A percentile compares a stretch with the other conserved stretches of the same genome.
Evolutionary conservation across 2,113 vertebrate genomes (phyloP).

Genomic region (Elephantulus edwardii): DNA sequence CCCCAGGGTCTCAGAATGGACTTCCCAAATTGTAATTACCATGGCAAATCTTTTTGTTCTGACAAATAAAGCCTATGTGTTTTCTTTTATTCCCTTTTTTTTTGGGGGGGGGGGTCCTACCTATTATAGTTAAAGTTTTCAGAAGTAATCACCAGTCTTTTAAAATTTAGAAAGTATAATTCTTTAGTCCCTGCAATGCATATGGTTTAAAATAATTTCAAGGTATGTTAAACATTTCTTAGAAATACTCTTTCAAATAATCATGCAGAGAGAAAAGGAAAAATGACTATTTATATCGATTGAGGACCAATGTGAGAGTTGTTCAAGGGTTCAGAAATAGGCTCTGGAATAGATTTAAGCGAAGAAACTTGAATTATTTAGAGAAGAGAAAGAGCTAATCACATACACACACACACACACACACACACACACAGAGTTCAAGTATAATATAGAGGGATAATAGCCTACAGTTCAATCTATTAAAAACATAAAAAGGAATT

Average conservation of each 20-base stretch:
- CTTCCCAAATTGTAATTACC: slow-evolving; percentile 67
- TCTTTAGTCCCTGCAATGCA: slow-evolving; percentile 49
- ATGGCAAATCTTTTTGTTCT: slow-evolving; percentile 65
- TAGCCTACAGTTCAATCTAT: neutral
- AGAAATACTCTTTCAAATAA: slow-evolving; percentile 61
- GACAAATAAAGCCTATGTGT: slow-evolving; percentile 49
- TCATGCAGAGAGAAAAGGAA: slow-evolving; percentile 41
- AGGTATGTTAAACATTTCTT: slow-evolving; percentile 61
- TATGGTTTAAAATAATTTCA: slow-evolving; percentile 58
- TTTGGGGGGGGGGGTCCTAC: slow-evolving; percentile 45
- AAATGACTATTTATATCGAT: slow-evolving; percentile 68
- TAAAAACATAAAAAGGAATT: neutral
- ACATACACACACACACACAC: too few relatives aligned
- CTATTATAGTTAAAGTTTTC: slow-evolving; percentile 64
- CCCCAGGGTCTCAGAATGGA: slow-evolving; percentile 40
- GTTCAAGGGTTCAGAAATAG: slow-evolving; percentile 40
- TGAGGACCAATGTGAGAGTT: slow-evolving; percentile 41
- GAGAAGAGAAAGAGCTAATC: slow-evolving; percentile 12
- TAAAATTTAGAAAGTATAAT: slow-evolving; percentile 49
- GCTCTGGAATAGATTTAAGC: slow-evolving; percentile 20
- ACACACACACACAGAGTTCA: neutral
- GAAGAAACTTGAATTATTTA: slow-evolving; percentile 37
- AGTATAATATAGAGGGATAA: neutral
- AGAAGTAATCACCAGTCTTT: slow-evolving; percentile 67
- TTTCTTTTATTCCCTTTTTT: slow-evolving; percentile 70